Percentiles rank a stretch among this genome's conserved stretches.
Conservation (phyloP, 1,140 invertebrate genomes). For the Lucilia sericata region DNA sequence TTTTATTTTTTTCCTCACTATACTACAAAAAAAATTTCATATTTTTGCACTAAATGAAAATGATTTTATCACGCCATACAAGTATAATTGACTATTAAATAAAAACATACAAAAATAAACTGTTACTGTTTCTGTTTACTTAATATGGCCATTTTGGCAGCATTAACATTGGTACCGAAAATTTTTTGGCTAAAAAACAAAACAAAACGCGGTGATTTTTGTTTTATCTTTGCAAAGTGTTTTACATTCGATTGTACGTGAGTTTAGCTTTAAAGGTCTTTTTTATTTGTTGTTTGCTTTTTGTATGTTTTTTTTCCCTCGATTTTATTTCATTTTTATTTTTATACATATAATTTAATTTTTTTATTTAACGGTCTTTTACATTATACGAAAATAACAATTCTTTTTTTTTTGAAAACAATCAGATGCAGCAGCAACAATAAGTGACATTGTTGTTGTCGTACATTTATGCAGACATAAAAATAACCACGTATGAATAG, state of each 20-base stretch:
- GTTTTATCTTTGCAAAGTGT: conserved; percentile 4
- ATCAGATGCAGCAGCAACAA: conserved; percentile 12
- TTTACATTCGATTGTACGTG: conserved; percentile 4
- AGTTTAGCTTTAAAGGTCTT: conserved; percentile 16
- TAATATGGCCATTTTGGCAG: neutral
- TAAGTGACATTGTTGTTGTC: neutral
- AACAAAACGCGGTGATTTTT: neutral
- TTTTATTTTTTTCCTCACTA: too few species aligned
- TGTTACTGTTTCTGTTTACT: neutral
- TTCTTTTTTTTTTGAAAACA: neutral
- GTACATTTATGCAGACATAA: neutral
- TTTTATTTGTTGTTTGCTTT: neutral
- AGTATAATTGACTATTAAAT: too few species aligned
- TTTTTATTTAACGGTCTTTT: neutral
- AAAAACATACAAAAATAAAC: too few species aligned
- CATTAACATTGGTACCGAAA: neutral
- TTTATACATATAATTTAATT: too few species aligned
- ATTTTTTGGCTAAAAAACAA: neutral
- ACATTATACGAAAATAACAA: neutral
- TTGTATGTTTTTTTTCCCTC: too few species aligned
- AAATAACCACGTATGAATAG: conserved; percentile 4
- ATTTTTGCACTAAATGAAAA: too few species aligned
- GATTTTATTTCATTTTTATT: neutral
- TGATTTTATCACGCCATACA: too few species aligned
- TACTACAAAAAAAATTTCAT: too few species aligned